Percentiles rank a stretch among this genome's conserved stretches.
Conservation (phyloP, 2,113 vertebrate genomes). For the Pampusana beccarii region DNA sequence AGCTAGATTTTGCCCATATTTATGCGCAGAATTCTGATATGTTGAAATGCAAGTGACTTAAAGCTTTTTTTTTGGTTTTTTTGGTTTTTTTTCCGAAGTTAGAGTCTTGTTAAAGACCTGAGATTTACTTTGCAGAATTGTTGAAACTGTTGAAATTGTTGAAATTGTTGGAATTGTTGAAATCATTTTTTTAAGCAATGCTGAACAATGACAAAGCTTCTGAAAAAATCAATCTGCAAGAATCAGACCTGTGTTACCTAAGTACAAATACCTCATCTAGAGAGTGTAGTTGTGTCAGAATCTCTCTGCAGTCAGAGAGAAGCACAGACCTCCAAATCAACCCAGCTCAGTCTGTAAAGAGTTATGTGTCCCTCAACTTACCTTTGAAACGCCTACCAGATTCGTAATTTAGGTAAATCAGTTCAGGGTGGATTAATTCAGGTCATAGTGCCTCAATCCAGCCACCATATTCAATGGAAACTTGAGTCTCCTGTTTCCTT, state of each 20-base stretch:
- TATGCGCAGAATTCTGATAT: neutral
- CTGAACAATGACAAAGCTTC: neutral
- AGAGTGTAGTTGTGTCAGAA: neutral
- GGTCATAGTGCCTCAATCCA: neutral
- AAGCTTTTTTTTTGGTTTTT: neutral
- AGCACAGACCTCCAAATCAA: neutral
- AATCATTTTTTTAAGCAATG: fast-evolving
- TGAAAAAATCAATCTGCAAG: neutral
- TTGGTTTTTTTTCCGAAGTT: neutral
- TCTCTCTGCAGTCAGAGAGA: neutral
- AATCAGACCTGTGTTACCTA: neutral
- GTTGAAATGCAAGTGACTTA: neutral
- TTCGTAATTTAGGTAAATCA: neutral
- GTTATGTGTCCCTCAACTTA: fast-evolving
- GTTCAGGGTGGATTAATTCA: neutral
- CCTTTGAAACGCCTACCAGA: neutral
- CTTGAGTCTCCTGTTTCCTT: neutral
- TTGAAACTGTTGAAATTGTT: too few relatives aligned
- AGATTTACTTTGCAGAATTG: neutral
- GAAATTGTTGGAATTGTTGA: too few relatives aligned
- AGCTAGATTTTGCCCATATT: neutral
- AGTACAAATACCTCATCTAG: neutral
- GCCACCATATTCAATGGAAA: neutral
- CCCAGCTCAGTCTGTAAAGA: neutral
- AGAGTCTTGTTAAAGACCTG: neutral